Percentiles rank a stretch among this genome's conserved stretches.
These are phyloP conservation scores for Apteryx mantelli DNA, from an alignment of 2,113 vertebrate species.

Conservation along the genomic window DNA sequence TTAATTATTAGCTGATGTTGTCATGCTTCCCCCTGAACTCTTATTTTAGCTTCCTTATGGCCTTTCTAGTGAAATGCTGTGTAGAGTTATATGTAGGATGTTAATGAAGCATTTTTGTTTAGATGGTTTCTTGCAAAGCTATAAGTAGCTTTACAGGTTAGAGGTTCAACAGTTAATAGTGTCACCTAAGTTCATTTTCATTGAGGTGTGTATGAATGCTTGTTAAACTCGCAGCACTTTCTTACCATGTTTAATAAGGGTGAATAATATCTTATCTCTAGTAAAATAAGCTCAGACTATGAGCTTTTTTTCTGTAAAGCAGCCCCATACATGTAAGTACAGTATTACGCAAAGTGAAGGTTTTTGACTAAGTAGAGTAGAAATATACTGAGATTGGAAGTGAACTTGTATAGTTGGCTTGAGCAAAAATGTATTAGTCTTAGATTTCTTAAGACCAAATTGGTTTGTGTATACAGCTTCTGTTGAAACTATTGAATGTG, in stretches of 20 bases:
- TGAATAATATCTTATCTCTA: not conserved
- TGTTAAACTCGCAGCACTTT: not conserved
- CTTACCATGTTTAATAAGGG: not conserved
- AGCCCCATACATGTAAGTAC: not conserved
- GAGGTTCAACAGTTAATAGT: not conserved
- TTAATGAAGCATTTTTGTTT: not conserved
- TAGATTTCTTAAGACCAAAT: not conserved
- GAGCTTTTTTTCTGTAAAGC: not conserved
- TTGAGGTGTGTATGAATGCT: not conserved
- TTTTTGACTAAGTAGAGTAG: not conserved
- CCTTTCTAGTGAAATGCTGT: not conserved
- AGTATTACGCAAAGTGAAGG: not conserved
- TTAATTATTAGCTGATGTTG: not conserved
- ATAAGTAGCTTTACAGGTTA: too few relatives aligned
- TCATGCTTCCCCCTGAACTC: not conserved
- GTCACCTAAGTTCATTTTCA: not conserved
- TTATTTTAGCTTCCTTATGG: not conserved
- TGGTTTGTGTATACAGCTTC: not conserved
- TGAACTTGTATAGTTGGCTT: rapidly evolving
- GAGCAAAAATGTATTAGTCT: not conserved
- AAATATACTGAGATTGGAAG: not conserved
- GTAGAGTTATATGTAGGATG: not conserved
- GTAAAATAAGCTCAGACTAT: not conserved
- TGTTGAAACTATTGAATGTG: not conserved
- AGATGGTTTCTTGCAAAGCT: not conserved